Base-by-base conservation (phyloP, 2,797 vertebrate species). In the Setipinna tenuifilis region DNA sequence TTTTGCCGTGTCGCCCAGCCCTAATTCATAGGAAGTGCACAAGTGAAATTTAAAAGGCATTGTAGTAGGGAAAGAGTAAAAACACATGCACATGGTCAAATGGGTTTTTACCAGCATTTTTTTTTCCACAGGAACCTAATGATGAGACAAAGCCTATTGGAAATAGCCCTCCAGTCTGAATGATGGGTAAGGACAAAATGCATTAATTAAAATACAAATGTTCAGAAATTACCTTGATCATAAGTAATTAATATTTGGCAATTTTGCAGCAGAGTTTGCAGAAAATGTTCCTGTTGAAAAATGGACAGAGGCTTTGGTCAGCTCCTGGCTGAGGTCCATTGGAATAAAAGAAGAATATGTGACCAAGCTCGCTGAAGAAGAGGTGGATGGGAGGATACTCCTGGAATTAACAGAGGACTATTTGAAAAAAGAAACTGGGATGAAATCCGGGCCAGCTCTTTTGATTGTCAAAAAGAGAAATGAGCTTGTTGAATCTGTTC, bases 281-380 rank as follows among this genome's bases (percentile, higher is more conserved):
- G n/a, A 89, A 11, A 87, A 57, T 0, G 62, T 90, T 80, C 90
- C 93, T 35, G 82, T 94, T 81, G 85, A 90, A 44, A 81, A 90
- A 78, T 97, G 96, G 96, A 94, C 87, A 25, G 96, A 96, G 90
- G 90, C 90, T 65, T 85, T 96, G 0, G 96, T 97, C 62, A 95
- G 91, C 83, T 75, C 54, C 0, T 97, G 96, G 96, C 91, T 97
- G 10, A 90, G 85, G 65, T 94, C 93, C 0, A 95, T 91, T 58
- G 93, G 92, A 58, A 88, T 97, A 16, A 96, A 96, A 86, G 90
- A 95, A 28, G 87, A 89, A 0, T 96, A 96, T 2, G 83, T 94
- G 83, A 75, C 94, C 62, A 96, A 94, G 75, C 90, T 97, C 0
- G 0, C 85, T 0, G 93, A 91, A 1, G 95, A 94, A 88, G 96